Base-by-base conservation (phyloP, 2,888 invertebrate genomes). In the Myopa testacea region DNA sequence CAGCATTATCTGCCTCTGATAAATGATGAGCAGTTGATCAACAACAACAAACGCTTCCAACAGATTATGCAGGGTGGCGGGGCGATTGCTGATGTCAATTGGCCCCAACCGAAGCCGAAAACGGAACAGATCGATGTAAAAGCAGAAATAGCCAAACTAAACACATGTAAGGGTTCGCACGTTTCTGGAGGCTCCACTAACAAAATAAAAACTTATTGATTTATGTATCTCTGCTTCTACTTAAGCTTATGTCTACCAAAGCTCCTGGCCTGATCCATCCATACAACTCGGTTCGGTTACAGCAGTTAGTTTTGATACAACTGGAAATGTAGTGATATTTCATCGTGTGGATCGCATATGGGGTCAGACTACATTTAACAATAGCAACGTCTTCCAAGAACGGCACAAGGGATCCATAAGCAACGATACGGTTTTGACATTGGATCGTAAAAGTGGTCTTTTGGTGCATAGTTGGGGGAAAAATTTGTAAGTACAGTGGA, bases 291-390 rank as follows among this genome's bases (percentile, higher is more conserved):
- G 97, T 2, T 95, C 96, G 87, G 93, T 97, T 2, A 93, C 95
- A 0, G 96, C 95, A 5, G 93, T 98, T 1, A 93, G 95, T 6
- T 90, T 96, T 19, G 95, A 96, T 86, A 90, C 90, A 3, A 86
- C 90, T n/a, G 95, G 95, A 0, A 92, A 93, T 80, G 90, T 97
- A 14, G 92, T 94, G 16, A 92, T 97, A 60, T 96, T 98, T 87
- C 97, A 98, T 88, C 91, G 98, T 81, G 95, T 92, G 0, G 90
- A 92, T 76, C 91, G 93, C 81, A 86, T 91, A 0, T 95, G 95
- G 95, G 91, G 90, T 77, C 86, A 84, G 4, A 85, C 83, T 5
- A 92, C 94, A 0, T 95, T 95, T 85, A 89, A 91, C 68, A 81
- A 82, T 0, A 85, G 90, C 16, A 91, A 95, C 86, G 91, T 92